Base-by-base conservation (phyloP, 2,888 invertebrate genomes). In the Eupithecia insigniata region DNA sequence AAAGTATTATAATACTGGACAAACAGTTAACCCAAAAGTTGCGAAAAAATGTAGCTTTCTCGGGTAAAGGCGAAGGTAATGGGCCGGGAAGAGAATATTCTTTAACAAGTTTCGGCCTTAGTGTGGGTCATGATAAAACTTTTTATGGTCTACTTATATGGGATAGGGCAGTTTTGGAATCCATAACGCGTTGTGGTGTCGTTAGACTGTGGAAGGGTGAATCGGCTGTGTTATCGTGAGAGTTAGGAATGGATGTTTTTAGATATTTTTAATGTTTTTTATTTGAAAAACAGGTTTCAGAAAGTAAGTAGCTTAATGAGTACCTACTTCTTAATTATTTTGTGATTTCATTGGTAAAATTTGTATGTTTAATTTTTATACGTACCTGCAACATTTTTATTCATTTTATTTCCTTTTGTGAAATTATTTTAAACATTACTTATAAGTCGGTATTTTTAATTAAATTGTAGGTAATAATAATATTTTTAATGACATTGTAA, bases 71-170 rank as follows among this genome's bases (percentile, higher is more conserved):
- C 71, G 69, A 81, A 84, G 84, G 90, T 92, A 93, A 93, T 93
- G 92, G 90, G 74, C 85, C 91, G 89, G 85, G 82, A 81, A 87
- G 87, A 83, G 89, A 88, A 89, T 89, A 89, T 89, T 88, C 88
- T 91, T 88, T 84, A 83, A 85, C 86, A 92, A 92, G 87, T 91
- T 90, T 84, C 80, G 80, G 82, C 83, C 82, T 67, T 83, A 87
- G 90, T 87, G 87, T 84, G 85, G 85, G 84, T 83, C 83, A 87
- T 90, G 90, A 92, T 91, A 91, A 91, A 93, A 93, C 87, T 93
- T 93, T 92, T 91, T 92, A 92, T 91, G 89, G 88, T 86, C 88
- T 89, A 87, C 87, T 91, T 89, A 91, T 89, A 87, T 86, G 86
- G 84, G 85, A 86, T 85, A 84, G 87, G 81, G 85, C 87, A 87